Evolutionary conservation across 1,140 invertebrate genomes (phyloP).

Genomic region (Drosophila lowei): DNA sequence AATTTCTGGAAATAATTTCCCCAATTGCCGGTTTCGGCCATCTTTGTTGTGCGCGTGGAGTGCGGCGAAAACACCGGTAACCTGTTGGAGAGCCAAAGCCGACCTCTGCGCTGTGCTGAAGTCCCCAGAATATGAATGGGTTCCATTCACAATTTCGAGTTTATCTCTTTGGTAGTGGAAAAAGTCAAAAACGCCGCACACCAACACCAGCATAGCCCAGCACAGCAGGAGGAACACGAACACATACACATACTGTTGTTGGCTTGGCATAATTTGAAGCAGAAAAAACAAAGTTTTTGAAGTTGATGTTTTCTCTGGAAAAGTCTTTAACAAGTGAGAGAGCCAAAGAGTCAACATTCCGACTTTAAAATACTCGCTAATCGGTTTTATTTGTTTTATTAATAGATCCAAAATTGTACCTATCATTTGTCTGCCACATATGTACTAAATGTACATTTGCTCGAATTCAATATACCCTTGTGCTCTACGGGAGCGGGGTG

Average conservation of each 20-base stretch:
- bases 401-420: too few relatives aligned
- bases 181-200: slow-evolving; percentile 57
- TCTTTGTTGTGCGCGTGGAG: slow-evolving; percentile 7
- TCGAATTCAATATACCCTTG: too few relatives aligned
- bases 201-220: slow-evolving; percentile 8
- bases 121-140: slow-evolving; percentile 57
- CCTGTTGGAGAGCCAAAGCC: slow-evolving; percentile 5
- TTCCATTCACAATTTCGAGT: slow-evolving; percentile 63
- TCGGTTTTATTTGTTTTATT: too few relatives aligned
- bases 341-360: too few relatives aligned
- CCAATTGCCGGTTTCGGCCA: slow-evolving; percentile 22
- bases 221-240: slow-evolving; percentile 26
- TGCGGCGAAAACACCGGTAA: slow-evolving; percentile 38
- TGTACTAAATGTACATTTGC: too few relatives aligned
- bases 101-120: slow-evolving; percentile 1
- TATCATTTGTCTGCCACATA: too few relatives aligned
- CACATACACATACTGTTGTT: slow-evolving; percentile 31
- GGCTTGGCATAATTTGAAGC: slow-evolving; percentile 27
- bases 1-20: slow-evolving; percentile 50
- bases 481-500: too few relatives aligned
- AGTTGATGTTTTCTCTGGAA: slow-evolving; percentile 8
- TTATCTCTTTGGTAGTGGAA: slow-evolving; percentile 65
- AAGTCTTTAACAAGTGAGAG: too few relatives aligned
- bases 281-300: slow-evolving; percentile 30
- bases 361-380: too few relatives aligned